Base-by-base conservation (phyloP, 2,888 invertebrate genomes). In the Cetonia aurata region DNA sequence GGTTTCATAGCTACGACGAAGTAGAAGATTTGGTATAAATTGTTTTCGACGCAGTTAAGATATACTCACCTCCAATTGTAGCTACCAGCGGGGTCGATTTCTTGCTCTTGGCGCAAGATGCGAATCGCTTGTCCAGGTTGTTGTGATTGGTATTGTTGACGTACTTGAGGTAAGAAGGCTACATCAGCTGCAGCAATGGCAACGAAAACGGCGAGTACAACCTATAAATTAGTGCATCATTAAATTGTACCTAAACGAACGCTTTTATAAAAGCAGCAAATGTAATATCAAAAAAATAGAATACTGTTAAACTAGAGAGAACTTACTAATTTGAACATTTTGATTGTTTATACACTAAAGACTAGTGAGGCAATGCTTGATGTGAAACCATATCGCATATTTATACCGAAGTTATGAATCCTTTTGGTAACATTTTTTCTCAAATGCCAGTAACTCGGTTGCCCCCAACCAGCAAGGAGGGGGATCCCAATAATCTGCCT, bases 31-130 rank as follows among this genome's bases (percentile, higher is more conserved):
- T 10, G 8, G 13, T 12, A 4, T 48, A 10, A 42, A 41, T 12
- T 17, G 55, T n/a, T 37, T 52, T 53, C 1, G 33, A n/a, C 8
- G 9, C n/a, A 4, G 3, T 53, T 41, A 25, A 25, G 13, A 6
- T n/a, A 17, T n/a, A 72, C 84, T 84, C 81, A 88, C 88, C 78
- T 80, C 78, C 86, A 87, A 74, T 76, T 81, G 81, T 85, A 89
- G 71, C 82, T 83, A 70, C 88, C 88, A 9, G 67, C 37, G 12
- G 71, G 71, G 37, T 65, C 69, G 19, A 68, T 46, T 56, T 71
- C 69, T 50, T 68, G 68, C 57, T 71, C 71, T 48, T 71, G 71
- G 13, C 71, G 68, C 0, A 71, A 57, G 15, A 71, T 71, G 8
- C 71, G 68, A 13, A 71, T 62, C 6, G 31, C 46, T 15, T 59